Evolutionary conservation across 2,113 vertebrate species (phyloP).

Genomic region (Prietella phreatophila): DNA sequence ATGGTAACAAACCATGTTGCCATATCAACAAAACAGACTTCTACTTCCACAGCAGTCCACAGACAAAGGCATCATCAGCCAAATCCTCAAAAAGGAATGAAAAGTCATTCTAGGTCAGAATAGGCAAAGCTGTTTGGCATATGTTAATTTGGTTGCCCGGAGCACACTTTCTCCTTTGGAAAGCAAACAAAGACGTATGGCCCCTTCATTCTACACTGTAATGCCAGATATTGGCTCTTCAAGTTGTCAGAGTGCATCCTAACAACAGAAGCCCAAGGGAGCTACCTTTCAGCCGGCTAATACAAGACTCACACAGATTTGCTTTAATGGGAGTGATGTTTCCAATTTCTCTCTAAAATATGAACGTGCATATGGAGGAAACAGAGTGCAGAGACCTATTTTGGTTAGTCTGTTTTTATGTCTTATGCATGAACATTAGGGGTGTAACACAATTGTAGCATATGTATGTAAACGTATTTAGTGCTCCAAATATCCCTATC

Average conservation of each 20-base stretch:
- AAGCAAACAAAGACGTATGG: neutral
- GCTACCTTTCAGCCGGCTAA: constrained; percentile 60
- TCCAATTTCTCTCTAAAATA: constrained; percentile 5
- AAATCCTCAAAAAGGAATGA: neutral
- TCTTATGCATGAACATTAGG: constrained; percentile 12
- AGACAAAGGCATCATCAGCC: neutral
- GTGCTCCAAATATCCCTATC: neutral
- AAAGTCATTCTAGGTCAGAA: constrained; percentile 10
- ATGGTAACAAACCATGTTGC: neutral
- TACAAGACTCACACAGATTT: constrained; percentile 40
- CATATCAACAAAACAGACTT: constrained; percentile 17
- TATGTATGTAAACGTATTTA: neutral
- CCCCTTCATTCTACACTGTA: neutral
- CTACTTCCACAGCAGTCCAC: neutral
- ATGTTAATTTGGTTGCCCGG: neutral
- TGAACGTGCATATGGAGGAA: neutral
- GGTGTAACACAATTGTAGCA: neutral
- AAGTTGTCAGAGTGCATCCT: constrained; percentile 49
- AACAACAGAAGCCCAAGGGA: constrained; percentile 61
- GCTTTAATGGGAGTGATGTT: constrained; percentile 34
- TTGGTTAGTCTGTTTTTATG: neutral
- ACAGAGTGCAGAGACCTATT: neutral
- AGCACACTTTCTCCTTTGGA: neutral
- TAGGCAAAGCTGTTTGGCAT: constrained; percentile 1
- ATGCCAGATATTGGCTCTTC: constrained; percentile 33